Evolutionary conservation across 1,140 invertebrate species (phyloP).

Genomic region (Scaptodrosophila lebanonensis): DNA sequence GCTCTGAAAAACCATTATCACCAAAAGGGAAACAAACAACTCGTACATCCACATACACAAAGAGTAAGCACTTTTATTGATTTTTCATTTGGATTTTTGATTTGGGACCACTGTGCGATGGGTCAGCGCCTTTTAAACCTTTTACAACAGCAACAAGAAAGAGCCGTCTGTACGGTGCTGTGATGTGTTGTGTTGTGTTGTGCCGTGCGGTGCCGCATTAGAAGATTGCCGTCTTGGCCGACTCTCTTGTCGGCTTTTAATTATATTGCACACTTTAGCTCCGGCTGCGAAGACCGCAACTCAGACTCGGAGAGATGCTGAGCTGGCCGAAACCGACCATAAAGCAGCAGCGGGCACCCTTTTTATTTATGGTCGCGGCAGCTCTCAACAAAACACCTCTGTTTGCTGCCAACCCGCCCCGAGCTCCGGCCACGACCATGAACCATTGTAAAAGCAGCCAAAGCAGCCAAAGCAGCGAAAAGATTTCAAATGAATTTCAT

Average conservation of each 20-base stretch:
- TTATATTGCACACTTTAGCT: conserved; percentile 76
- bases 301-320: conserved; percentile 19
- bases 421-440: conserved; percentile 1
- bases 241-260: conserved; percentile 74
- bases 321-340: conserved; percentile 38
- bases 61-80: too few relatives aligned
- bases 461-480: conserved; percentile 16
- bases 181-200: too few relatives aligned
- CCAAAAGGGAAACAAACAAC: too few relatives aligned
- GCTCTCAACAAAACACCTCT: conserved; percentile 69
- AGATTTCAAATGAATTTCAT: conserved; percentile 15
- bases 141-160: too few relatives aligned
- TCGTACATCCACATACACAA: too few relatives aligned
- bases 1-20: too few relatives aligned
- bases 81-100: too few relatives aligned
- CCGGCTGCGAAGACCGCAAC: conserved; percentile 45
- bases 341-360: conserved; percentile 65
- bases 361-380: conserved; percentile 66
- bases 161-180: too few relatives aligned
- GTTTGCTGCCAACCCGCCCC: conserved; percentile 33
- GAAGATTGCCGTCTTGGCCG: conserved; percentile 51
- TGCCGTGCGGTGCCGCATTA: too few relatives aligned
- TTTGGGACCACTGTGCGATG: conserved; percentile 59
- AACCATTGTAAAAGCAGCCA: conserved; percentile 25
- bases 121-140: too few relatives aligned